Evolutionary conservation across 2,797 vertebrate species (phyloP).

Genomic region (Fringilla coelebs): DNA sequence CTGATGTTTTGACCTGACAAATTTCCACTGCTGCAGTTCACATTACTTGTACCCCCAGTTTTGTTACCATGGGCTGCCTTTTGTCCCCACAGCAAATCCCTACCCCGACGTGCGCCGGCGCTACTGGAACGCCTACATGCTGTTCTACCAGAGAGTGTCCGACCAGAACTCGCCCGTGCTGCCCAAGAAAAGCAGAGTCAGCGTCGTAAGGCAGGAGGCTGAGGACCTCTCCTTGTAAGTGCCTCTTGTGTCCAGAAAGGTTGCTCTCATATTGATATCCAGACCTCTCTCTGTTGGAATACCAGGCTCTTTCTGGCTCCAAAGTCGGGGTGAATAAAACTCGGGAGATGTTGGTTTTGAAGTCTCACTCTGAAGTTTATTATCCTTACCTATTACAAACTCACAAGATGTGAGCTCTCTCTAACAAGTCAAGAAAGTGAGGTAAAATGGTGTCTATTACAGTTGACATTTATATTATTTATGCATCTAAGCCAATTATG

Average conservation of each 20-base stretch:
- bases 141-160: constrained; percentile 96
- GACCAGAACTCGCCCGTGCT: constrained; percentile 96
- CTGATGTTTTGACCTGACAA: neutral
- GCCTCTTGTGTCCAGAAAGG: neutral
- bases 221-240: constrained; percentile 95
- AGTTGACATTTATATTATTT: neutral
- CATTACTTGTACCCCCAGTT: neutral
- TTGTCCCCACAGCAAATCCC: constrained; percentile 84
- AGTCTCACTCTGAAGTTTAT: neutral
- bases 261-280: neutral
- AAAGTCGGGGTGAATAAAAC: neutral
- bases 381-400: neutral
- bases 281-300: neutral
- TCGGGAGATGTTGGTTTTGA: neutral
- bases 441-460: neutral
- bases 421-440: neutral
- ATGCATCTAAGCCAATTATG: neutral
- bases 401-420: neutral
- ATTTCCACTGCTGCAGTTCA: neutral
- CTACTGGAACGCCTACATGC: constrained; percentile 99
- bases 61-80: neutral
- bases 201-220: constrained; percentile 94
- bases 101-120: constrained; percentile 94
- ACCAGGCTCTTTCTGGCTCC: neutral
- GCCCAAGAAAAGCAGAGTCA: constrained; percentile 97